A percentile compares a stretch with the other conserved stretches of the same genome.
phyloP scores from a whole-genome alignment of 2,797 vertebrate genomes.

The Molossus alvarezi region DNA sequence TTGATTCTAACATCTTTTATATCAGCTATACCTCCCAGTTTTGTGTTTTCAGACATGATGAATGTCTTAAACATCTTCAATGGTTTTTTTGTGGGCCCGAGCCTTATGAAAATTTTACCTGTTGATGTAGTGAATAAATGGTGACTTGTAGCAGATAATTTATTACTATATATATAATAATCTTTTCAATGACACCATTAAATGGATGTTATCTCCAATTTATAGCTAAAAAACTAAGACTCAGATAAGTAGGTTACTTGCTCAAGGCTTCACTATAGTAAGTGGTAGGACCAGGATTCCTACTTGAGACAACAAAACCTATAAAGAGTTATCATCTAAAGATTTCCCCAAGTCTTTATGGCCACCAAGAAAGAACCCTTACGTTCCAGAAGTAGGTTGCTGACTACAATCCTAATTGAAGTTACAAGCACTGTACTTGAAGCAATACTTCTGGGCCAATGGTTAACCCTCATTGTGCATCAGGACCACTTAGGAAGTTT shows the following conservation, averaged over 20 bases:
- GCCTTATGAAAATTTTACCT: neutral
- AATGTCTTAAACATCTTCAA: constrained; percentile 35
- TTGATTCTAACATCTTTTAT: constrained; percentile 53
- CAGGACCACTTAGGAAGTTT: constrained; percentile 18
- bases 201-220: constrained; percentile 37
- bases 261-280: constrained; percentile 3
- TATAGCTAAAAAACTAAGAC: neutral
- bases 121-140: constrained; percentile 11
- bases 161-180: constrained; percentile 21
- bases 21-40: neutral
- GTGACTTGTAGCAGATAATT: constrained; percentile 12
- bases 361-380: constrained; percentile 46
- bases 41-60: constrained; percentile 52
- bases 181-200: constrained; percentile 42
- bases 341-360: neutral
- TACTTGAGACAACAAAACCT: constrained; percentile 42
- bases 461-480: neutral
- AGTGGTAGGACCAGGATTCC: neutral
- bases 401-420: constrained; percentile 46
- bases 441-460: constrained; percentile 37
- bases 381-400: constrained; percentile 46
- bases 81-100: neutral
- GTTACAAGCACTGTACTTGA: constrained; percentile 36
- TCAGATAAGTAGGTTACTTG: constrained; percentile 17
- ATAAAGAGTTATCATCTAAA: constrained; percentile 26